Evolutionary conservation across 2,113 vertebrate genomes (phyloP), one percentile per base, ranked within the genome.

Genomic region (Scomber scombrus): DNA sequence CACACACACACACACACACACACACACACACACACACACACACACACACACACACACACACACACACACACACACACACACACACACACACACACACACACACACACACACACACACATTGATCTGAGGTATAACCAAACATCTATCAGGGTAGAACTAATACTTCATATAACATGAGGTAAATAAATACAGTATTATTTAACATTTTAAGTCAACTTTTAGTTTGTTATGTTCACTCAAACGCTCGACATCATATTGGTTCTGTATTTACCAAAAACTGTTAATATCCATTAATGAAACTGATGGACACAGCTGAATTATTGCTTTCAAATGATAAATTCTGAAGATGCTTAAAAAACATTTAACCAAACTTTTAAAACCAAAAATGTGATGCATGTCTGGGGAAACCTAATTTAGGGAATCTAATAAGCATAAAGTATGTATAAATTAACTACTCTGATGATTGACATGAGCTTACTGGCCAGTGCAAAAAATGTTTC

Each of bases 81-180:
- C 23, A 23, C 23, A 23, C 23, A 23, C 23, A 23, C 23, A 23
- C 23, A 23, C 23, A 26, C 23, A 26, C 23, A 26, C 23, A 26
- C 23, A 26, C 23, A 26, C 23, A 26, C 1, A 26, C 23, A 26
- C 23, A n/a, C n/a, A n/a, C n/a, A n/a, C n/a, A n/a, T n/a, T 60
- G 18, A 68, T 55, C 11, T 71, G 79, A 86, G 78, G 84, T 84
- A 85, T 57, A 75, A 43, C 85, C 46, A 71, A 69, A 87, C 76
- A 81, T 7, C 23, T 13, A 52, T 26, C 47, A 51, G 45, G 50
- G 8, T 3, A 49, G 43, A 85, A 76, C 49, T 46, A 78, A 82
- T 85, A 90, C 87, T 89, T 91, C 89, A 88, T 81, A 46, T 21
- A 71, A 11, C 50, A 34, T 26, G 50, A 58, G 19, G 78, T n/a